These are phyloP conservation scores for Rhogogaster chlorosoma DNA, from an alignment of 2,888 invertebrate species.

Conservation along the genomic window DNA sequence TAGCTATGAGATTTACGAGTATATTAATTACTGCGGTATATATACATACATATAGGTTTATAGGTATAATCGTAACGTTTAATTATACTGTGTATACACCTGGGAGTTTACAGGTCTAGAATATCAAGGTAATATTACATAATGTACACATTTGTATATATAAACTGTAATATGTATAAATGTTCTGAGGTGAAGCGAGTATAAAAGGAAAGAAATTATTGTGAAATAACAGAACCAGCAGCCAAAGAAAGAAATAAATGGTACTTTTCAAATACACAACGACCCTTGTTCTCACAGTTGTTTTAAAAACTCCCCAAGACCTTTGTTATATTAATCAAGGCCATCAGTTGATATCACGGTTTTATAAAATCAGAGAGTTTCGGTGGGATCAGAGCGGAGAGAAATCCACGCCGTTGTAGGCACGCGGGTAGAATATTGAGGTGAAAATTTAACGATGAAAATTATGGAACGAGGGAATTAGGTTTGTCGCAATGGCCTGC, in stretches of 20 bases:
- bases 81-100: background rate
- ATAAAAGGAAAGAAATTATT: background rate
- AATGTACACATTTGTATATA: slow-evolving; percentile 41
- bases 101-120: background rate
- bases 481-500: background rate
- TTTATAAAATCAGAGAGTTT: background rate
- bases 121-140: background rate
- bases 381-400: background rate
- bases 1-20: background rate
- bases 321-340: slow-evolving; percentile 2
- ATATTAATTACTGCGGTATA: background rate
- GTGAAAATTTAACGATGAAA: slow-evolving; percentile 10
- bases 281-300: background rate
- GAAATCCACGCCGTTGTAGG: background rate
- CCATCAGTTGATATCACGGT: background rate
- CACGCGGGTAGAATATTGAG: slow-evolving; percentile 23
- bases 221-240: background rate
- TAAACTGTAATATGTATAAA: background rate
- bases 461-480: slow-evolving; percentile 34
- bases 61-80: background rate
- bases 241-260: background rate
- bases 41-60: background rate
- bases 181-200: background rate
- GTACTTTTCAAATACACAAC: slow-evolving; percentile 15
- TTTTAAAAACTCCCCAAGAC: background rate